A percentile compares a stretch with the other conserved stretches of the same genome.
phyloP scores from a whole-genome alignment of 2,888 invertebrate species.

The Eristalis tenax region DNA sequence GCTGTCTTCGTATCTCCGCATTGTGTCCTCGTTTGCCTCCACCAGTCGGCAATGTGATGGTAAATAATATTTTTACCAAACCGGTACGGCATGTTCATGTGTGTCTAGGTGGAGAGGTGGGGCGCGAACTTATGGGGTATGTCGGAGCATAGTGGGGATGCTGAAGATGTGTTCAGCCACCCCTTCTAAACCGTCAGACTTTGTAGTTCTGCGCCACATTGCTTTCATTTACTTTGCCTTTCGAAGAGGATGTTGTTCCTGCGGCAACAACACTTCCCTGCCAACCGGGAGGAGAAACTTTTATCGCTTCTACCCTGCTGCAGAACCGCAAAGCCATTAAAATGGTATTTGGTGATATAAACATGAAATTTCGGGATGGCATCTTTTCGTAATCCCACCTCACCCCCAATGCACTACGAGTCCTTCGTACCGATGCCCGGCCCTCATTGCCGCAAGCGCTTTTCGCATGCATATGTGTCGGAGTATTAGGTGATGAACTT shows the following conservation, averaged over 20 bases:
- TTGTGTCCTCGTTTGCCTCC: conserved; percentile 18
- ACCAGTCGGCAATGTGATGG: conserved; percentile 32
- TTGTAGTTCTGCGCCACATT: conserved; percentile 50
- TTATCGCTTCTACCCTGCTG: conserved; percentile 64
- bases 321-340: conserved; percentile 69
- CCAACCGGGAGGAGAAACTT: conserved; percentile 49
- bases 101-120: background rate
- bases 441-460: background rate
- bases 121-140: background rate
- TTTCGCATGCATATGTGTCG: conserved; percentile 31
- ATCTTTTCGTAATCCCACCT: conserved; percentile 44
- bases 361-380: conserved; percentile 63
- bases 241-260: conserved; percentile 44
- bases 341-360: conserved; percentile 69
- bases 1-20: conserved; percentile 22
- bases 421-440: background rate
- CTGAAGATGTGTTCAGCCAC: background rate
- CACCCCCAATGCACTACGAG: background rate
- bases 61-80: conserved; percentile 25
- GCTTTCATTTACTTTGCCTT: conserved; percentile 52
- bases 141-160: too few relatives aligned
- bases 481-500: conserved; percentile 67
- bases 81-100: background rate
- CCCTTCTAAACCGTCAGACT: conserved; percentile 15
- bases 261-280: conserved; percentile 24